Percentiles rank a stretch among this genome's conserved stretches.
Evolutionary conservation across 2,113 vertebrate genomes (phyloP).

Genomic region (Aix galericulata): DNA sequence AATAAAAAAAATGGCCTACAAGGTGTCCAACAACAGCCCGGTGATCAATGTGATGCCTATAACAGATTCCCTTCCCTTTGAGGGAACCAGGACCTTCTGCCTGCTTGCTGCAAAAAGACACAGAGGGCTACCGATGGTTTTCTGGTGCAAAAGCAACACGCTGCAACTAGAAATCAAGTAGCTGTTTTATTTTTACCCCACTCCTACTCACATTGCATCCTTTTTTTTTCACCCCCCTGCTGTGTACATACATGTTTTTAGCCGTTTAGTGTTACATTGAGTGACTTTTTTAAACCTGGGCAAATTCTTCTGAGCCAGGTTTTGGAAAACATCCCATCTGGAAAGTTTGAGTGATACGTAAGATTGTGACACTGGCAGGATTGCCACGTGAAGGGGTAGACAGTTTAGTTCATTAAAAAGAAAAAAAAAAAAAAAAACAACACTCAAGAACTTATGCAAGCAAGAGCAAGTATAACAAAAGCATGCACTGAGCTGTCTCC

Average conservation of each 20-base stretch:
- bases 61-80: conserved; percentile 21
- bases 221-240: neutral
- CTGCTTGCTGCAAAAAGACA: neutral
- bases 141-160: neutral
- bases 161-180: neutral
- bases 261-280: neutral
- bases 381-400: neutral
- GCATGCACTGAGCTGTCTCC: conserved; percentile 59
- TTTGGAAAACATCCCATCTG: neutral
- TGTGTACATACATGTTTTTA: neutral
- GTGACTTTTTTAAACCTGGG: neutral
- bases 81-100: neutral
- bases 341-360: neutral
- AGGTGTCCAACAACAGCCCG: neutral
- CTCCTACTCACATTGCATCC: neutral
- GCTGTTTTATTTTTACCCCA: neutral
- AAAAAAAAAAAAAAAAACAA: neutral
- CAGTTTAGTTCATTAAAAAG: neutral
- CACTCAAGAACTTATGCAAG: conserved; percentile 34
- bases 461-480: conserved; percentile 63
- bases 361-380: conserved; percentile 8
- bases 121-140: neutral
- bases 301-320: neutral
- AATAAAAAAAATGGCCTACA: neutral
- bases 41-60: neutral